Evolutionary conservation across 1,140 invertebrate species (phyloP).

Genomic region (Ectropis grisescens): DNA sequence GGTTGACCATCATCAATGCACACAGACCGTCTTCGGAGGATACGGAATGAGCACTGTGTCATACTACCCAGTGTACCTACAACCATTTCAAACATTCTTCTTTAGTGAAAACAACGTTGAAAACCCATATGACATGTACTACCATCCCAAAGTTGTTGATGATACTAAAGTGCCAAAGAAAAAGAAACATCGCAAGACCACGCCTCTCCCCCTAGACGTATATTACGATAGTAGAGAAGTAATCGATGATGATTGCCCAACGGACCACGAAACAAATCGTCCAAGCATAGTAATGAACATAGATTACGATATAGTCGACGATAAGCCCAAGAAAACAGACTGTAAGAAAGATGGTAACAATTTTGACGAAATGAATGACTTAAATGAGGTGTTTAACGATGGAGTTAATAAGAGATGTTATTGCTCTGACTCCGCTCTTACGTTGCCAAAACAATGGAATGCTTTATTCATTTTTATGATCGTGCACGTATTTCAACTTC

Average conservation of each 20-base stretch:
- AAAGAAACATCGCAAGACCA: conserved; percentile 10
- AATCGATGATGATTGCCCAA: too few relatives aligned
- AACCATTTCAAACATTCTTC: conserved; percentile 11
- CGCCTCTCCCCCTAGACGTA: conserved; percentile 5
- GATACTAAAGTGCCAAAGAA: conserved; percentile 12
- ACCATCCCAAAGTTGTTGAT: conserved; percentile 10
- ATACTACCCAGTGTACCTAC: too few relatives aligned
- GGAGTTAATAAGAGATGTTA: conserved; percentile 14
- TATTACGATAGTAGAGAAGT: conserved; percentile 20
- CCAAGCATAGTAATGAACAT: conserved; percentile 4
- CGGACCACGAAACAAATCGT: conserved; percentile 2
- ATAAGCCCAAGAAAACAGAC: conserved; percentile 2
- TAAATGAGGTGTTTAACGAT: conserved; percentile 7
- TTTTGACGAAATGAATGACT: conserved; percentile 7
- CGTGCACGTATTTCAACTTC: too few relatives aligned
- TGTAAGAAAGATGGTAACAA: conserved; percentile 1
- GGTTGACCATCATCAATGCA: too few relatives aligned
- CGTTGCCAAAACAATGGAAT: too few relatives aligned
- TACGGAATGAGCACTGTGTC: too few relatives aligned
- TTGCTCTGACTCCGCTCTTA: too few relatives aligned
- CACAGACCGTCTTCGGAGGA: too few relatives aligned
- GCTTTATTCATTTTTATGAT: too few relatives aligned
- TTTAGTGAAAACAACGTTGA: conserved; percentile 4
- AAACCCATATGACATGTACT: conserved; percentile 6
- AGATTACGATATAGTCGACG: conserved; percentile 5